Conservation (phyloP, 2,797 vertebrate genomes). For the Hyperoplus lanceolatus region DNA sequence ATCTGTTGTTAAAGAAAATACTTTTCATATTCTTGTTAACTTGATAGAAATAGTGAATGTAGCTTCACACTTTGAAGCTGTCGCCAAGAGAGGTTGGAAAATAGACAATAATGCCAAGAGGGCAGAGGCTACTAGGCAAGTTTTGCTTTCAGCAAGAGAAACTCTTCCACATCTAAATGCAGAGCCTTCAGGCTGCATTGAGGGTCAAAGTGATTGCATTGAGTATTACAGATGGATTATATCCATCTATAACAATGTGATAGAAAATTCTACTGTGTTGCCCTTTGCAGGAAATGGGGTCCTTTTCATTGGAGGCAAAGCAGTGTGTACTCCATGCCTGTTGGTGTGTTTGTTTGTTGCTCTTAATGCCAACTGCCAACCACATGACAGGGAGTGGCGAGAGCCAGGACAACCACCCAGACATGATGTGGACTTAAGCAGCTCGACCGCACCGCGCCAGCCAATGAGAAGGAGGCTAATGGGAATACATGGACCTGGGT, state of each 20-base stretch:
- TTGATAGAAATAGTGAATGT: background rate
- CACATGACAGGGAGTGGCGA: constrained; percentile 63
- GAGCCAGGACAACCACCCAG: constrained; percentile 61
- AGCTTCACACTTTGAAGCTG: background rate
- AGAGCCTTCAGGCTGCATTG: background rate
- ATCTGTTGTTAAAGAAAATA: background rate
- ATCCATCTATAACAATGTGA: background rate
- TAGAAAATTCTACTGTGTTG: background rate
- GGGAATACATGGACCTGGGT: constrained; percentile 62
- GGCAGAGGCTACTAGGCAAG: no score
- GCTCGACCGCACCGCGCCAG: constrained; percentile 63
- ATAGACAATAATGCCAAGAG: background rate
- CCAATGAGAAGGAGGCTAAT: constrained; percentile 79
- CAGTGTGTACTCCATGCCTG: constrained; percentile 31
- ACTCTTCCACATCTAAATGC: background rate
- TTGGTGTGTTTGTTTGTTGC: constrained; percentile 80
- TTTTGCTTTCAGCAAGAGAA: background rate
- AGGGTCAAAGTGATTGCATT: background rate
- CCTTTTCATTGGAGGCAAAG: constrained; percentile 28
- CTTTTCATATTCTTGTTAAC: background rate
- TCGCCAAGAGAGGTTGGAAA: background rate
- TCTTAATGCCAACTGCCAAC: constrained; percentile 59
- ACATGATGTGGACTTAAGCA: constrained; percentile 80
- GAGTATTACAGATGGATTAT: background rate
- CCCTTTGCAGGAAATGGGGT: constrained; percentile 26